Evolutionary conservation across 2,113 vertebrate genomes (phyloP).

Genomic region (Sinocyclocheilus maitianheensis): DNA sequence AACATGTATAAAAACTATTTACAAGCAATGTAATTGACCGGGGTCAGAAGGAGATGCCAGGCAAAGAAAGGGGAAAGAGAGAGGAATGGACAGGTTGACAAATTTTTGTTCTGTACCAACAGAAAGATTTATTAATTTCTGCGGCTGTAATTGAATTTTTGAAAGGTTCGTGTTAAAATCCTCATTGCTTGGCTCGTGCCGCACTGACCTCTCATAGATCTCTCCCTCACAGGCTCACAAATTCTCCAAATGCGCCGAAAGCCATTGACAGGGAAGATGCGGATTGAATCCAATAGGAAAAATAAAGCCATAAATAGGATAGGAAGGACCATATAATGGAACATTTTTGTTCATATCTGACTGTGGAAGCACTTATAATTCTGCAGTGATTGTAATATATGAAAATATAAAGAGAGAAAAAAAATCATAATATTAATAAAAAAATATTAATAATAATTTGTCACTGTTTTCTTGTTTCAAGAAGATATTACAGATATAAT

Average conservation of each 20-base stretch:
- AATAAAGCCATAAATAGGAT: conserved; percentile 46
- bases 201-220: conserved; percentile 95
- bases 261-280: conserved; percentile 81
- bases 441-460: background rate
- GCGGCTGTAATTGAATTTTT: conserved; percentile 99
- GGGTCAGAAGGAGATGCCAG: conserved; percentile 98
- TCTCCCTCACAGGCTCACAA: conserved; percentile 76
- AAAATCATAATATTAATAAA: background rate
- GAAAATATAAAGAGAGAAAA: background rate
- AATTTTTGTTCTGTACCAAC: conserved; percentile 98
- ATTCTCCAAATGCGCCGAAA: conserved; percentile 71
- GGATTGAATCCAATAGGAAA: conserved; percentile 77
- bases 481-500: conserved; percentile 11
- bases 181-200: conserved; percentile 84
- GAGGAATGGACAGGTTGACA: conserved; percentile 99
- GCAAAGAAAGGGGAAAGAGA: conserved; percentile 52
- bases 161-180: conserved; percentile 98
- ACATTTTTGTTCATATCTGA: background rate
- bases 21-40: conserved; percentile 99
- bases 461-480: conserved; percentile 9
- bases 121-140: conserved; percentile 99
- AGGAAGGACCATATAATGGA: background rate
- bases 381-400: background rate
- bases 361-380: background rate
- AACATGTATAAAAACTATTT: conserved; percentile 99